Base-by-base conservation (phyloP, 2,888 invertebrate species). In the Lepidocyrtoides sp. region DNA sequence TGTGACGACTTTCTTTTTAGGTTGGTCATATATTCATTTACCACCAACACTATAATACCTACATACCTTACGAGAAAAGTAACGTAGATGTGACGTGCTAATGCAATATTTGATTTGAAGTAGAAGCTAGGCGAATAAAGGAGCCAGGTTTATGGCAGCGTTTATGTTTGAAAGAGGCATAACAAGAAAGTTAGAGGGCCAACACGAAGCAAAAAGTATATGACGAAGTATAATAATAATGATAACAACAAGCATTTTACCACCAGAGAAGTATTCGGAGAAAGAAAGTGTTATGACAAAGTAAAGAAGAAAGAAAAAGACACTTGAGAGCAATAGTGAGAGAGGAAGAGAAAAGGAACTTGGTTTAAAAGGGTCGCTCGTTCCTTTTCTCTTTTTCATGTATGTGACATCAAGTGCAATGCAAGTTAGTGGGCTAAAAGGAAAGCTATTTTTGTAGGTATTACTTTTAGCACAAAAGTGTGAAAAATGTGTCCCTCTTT, bases 391-490 rank as follows among this genome's bases (percentile, higher is more conserved):
- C 29, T 57, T 32, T 63, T n/a, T 75, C 41, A 41, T 86, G 86
- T 36, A 54, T 72, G 57, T 86, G 86, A 77, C 77, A 86, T 86
- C 75, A 75, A 86, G 77, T 86, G 86, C 36, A 63, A 29, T 51
- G 54, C 69, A 84, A 32, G 54, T 32, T 79, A 81, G 29, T 57
- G 57, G 23, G 41, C 41, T 17, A 81, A 0, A 57, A n/a, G 32
- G 77, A 29, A 79, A 79, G 54, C 17, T 17, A 20, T 41, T 1
- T 81, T 77, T 77, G 23, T 29, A 29, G 75, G 75, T 75, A 75
- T 51, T 51, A n/a, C n/a, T 75, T 48, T 48, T 51, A 69, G 14
- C 26, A 23, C 2, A 51, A 48, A 48, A 48, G 75, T 75, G 75
- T 75, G 75, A 75, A 75, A 48, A 48, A 75, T 75, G 75, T 75